Percentiles rank a stretch among this genome's conserved stretches.
phyloP scores from a whole-genome alignment of 2,888 invertebrate species.

The Leptinotarsa rubiginosa region DNA sequence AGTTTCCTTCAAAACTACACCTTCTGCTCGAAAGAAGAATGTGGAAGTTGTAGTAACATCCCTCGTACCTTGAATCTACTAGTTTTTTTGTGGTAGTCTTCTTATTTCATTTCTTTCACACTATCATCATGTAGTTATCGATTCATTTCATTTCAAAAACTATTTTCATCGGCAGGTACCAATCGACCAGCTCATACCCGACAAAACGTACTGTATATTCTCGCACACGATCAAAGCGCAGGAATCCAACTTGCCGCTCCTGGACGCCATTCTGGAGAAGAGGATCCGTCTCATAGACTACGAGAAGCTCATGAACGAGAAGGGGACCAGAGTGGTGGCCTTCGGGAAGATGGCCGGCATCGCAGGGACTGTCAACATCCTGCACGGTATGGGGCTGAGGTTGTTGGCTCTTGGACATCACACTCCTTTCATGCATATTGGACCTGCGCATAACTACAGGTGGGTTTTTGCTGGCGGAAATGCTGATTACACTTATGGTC shows the following conservation, averaged over 20 bases:
- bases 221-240: conserved; percentile 99
- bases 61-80: too few species aligned
- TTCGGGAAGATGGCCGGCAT: conserved; percentile 99
- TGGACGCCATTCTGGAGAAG: conserved; percentile 96
- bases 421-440: conserved; percentile 99
- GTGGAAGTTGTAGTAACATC: too few species aligned
- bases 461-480: neutral
- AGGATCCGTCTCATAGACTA: conserved; percentile 97
- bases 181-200: conserved; percentile 89
- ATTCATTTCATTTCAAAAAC: too few species aligned
- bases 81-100: too few species aligned
- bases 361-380: conserved; percentile 98
- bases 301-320: conserved; percentile 92
- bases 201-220: conserved; percentile 98
- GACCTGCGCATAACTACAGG: conserved; percentile 93
- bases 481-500: too few species aligned
- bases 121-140: too few species aligned
- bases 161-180: conserved; percentile 66
- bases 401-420: conserved; percentile 96
- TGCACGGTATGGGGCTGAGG: conserved; percentile 95
- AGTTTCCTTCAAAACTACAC: too few species aligned
- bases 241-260: conserved; percentile 95
- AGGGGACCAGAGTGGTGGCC: conserved; percentile 87
- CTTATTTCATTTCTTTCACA: too few species aligned
- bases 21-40: too few species aligned